These are phyloP conservation scores for Ctenoplectra terminalis DNA, from an alignment of 1,140 invertebrate genomes.

Conservation along the genomic window DNA sequence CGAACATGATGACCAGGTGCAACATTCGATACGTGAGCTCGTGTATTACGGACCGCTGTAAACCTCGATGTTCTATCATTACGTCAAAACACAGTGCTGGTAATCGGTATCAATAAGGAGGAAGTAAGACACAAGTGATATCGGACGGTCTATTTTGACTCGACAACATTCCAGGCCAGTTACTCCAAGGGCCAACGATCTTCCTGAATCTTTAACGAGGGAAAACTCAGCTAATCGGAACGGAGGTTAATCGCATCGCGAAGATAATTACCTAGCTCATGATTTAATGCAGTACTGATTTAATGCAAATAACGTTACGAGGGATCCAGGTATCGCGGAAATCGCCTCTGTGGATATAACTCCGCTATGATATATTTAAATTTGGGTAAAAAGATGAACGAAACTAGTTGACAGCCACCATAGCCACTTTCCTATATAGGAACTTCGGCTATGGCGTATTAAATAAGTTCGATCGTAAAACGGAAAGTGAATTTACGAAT, in stretches of 20 bases:
- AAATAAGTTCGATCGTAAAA: constrained; percentile 31
- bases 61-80: constrained; percentile 2
- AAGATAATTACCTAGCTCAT: not conserved
- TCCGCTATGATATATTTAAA: not conserved
- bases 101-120: constrained; percentile 3
- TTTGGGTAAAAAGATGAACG: constrained; percentile 25
- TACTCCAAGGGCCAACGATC: no score
- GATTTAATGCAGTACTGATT: no score
- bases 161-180: not conserved
- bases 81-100: not conserved
- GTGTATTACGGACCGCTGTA: not conserved
- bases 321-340: not conserved
- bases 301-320: not conserved
- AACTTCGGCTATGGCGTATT: no score
- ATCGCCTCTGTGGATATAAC: not conserved
- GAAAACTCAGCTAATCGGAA: not conserved
- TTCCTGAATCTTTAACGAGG: not conserved
- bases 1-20: not conserved
- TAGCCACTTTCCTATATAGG: no score
- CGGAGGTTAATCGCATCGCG: not conserved
- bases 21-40: not conserved
- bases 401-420: no score
- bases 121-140: not conserved
- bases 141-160: not conserved
- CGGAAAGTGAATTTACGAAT: constrained; percentile 52